phyloP scores from a whole-genome alignment of 2,113 vertebrate species.

The Ceyx melanurus region DNA sequence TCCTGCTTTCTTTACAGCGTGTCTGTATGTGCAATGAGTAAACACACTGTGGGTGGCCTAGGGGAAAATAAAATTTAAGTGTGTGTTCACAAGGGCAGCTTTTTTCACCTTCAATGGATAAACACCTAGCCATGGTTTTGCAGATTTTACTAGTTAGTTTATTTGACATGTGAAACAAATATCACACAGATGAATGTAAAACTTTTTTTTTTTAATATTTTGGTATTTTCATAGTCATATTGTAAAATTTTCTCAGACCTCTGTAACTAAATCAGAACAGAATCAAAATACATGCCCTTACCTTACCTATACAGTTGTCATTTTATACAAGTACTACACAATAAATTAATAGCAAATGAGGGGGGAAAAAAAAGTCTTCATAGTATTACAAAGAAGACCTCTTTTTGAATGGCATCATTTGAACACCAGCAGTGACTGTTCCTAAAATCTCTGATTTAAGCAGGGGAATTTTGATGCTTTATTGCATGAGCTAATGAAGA shows the following conservation, averaged over 20 bases:
- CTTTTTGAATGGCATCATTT: neutral
- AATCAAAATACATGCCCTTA: neutral
- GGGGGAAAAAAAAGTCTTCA: neutral
- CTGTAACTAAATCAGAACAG: neutral
- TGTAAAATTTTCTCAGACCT: neutral
- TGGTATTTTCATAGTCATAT: neutral
- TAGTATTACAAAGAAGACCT: neutral
- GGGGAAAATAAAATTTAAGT: conserved; percentile 56
- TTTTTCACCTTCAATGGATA: conserved; percentile 34
- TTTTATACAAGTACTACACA: neutral
- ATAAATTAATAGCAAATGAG: neutral
- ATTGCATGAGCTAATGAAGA: neutral
- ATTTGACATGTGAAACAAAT: neutral
- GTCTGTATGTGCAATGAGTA: conserved; percentile 46
- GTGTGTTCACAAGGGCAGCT: neutral
- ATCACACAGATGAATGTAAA: neutral
- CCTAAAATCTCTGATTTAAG: neutral
- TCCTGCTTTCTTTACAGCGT: conserved; percentile 45
- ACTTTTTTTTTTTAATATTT: neutral
- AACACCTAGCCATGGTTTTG: neutral
- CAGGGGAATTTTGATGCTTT: neutral
- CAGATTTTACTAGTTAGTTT: conserved; percentile 4
- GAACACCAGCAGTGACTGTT: neutral
- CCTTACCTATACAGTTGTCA: neutral
- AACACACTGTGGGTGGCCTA: conserved; percentile 58